A percentile compares a stretch with the other conserved stretches of the same genome.
phyloP scores from a whole-genome alignment of 2,888 invertebrate species.

The Apocheima hispidaria region DNA sequence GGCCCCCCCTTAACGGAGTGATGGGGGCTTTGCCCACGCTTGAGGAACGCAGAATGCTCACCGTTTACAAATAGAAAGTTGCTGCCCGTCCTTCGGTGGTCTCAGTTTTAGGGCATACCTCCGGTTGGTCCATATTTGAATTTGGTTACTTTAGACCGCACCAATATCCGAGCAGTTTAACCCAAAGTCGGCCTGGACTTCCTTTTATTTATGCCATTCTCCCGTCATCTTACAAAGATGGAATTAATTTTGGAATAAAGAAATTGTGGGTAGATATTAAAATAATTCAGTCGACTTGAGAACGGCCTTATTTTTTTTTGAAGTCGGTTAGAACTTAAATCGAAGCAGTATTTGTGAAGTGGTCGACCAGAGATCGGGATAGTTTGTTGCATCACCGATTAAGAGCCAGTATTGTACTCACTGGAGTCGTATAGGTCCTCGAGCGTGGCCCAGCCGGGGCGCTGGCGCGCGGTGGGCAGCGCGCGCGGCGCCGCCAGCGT shows the following conservation, averaged over 20 bases:
- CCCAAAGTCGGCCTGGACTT: no score
- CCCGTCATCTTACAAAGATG: background rate
- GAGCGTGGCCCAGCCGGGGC: constrained; percentile 93
- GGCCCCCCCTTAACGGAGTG: no score
- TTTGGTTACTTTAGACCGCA: no score
- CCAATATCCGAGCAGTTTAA: no score
- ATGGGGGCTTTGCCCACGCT: no score
- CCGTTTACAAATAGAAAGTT: no score
- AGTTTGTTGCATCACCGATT: background rate
- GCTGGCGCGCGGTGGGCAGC: constrained; percentile 94
- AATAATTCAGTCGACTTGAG: no score
- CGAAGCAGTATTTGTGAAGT: background rate
- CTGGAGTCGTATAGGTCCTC: constrained; percentile 97
- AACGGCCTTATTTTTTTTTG: no score
- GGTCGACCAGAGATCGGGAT: background rate
- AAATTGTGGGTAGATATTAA: background rate
- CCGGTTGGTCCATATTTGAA: no score
- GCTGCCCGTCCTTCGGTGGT: no score
- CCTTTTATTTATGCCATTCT: background rate
- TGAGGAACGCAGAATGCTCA: no score
- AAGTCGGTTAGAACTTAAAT: background rate
- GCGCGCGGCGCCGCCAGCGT: constrained; percentile 94
- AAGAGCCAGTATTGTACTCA: constrained; percentile 75
- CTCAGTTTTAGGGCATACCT: no score
- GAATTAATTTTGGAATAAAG: background rate